These are phyloP conservation scores for Urophycis tenuis DNA, from an alignment of 2,797 vertebrate genomes.

Conservation along the genomic window DNA sequence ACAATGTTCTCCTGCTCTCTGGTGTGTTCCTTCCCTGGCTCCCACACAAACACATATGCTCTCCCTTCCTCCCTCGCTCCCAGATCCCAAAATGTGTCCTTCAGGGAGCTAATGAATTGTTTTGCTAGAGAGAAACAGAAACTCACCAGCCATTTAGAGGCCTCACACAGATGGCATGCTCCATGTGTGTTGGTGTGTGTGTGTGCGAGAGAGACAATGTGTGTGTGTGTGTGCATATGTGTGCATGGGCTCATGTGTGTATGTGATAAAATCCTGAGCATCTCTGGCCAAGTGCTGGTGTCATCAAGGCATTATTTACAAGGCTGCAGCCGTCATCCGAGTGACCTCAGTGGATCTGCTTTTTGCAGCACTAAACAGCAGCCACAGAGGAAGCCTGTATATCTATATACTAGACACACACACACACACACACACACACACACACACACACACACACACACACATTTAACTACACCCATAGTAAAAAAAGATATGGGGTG, in stretches of 20 bases:
- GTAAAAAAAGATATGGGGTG: no score
- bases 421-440: no score
- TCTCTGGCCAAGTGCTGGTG: not conserved
- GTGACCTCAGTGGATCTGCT: no score
- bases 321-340: no score
- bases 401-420: no score
- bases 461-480: no score
- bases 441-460: no score
- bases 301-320: not conserved
- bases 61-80: no score
- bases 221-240: conserved; percentile 21
- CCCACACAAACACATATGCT: conserved; percentile 27
- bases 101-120: conserved; percentile 53
- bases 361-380: no score
- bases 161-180: conserved; percentile 30
- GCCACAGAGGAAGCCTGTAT: no score
- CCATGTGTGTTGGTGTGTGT: conserved; percentile 19
- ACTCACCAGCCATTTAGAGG: conserved; percentile 53
- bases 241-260: conserved; percentile 12
- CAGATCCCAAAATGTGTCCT: conserved; percentile 34
- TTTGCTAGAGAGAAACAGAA: conserved; percentile 51
- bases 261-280: not conserved
- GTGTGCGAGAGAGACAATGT: conserved; percentile 23
- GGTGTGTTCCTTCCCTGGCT: conserved; percentile 29
- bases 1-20: conserved; percentile 52